Conservation (phyloP, 1,140 invertebrate species). For the Drosophila miranda region DNA sequence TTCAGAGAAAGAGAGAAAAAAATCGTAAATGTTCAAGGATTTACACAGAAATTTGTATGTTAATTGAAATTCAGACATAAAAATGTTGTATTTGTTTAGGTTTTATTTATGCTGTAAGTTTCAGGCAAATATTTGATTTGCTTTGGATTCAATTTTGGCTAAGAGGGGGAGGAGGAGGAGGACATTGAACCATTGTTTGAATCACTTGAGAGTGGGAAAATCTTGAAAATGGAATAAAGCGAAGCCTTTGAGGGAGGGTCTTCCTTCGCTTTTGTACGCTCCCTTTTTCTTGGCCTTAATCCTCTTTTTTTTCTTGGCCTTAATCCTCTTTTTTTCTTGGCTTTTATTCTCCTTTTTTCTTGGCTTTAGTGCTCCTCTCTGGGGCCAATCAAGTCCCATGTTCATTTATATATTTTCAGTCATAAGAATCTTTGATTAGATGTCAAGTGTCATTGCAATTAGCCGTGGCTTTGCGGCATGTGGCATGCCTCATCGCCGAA, state of each 20-base stretch:
- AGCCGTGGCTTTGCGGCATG: conserved; percentile 29
- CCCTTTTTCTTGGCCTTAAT: too few relatives aligned
- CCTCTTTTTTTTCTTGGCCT: too few relatives aligned
- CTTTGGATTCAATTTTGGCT: conserved; percentile 14
- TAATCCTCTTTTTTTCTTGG: too few relatives aligned
- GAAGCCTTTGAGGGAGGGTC: not conserved
- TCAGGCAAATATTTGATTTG: conserved; percentile 55
- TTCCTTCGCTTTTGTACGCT: not conserved
- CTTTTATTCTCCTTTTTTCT: not conserved
- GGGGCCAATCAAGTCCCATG: conserved; percentile 29
- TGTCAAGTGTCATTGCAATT: conserved; percentile 71
- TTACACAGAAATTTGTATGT: conserved; percentile 42
- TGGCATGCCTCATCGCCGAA: conserved; percentile 15
- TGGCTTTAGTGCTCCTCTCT: not conserved
- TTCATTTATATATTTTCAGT: conserved; percentile 24
- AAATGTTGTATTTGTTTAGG: conserved; percentile 38
- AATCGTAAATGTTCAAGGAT: conserved; percentile 21
- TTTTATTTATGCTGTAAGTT: conserved; percentile 47
- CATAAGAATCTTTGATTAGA: conserved; percentile 29
- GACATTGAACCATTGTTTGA: conserved; percentile 22
- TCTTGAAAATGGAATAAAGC: not conserved
- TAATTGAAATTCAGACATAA: conserved; percentile 49
- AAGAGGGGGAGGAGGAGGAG: not conserved
- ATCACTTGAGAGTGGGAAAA: not conserved
- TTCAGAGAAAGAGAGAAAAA: not conserved